Percentiles rank a stretch among this genome's conserved stretches.
Evolutionary conservation across 2,888 invertebrate genomes (phyloP).

Genomic region (Mythimna impura): DNA sequence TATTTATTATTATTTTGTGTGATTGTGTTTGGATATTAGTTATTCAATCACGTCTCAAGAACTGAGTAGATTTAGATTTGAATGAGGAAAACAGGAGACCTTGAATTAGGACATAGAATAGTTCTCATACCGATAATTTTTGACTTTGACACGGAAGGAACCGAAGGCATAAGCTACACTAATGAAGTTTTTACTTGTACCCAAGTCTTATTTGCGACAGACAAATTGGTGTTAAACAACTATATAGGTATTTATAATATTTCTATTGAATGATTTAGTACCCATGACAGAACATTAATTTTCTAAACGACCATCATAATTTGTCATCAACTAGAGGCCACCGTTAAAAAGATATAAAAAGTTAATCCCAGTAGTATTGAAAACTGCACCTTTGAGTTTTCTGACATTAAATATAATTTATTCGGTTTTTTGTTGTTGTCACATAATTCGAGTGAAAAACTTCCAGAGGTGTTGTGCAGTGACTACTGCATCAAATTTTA

Average conservation of each 20-base stretch:
- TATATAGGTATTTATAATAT: not conserved
- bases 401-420: slow-evolving; percentile 48
- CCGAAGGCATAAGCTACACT: not conserved
- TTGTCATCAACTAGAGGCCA: slow-evolving; percentile 46
- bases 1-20: no score
- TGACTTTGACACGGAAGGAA: not conserved
- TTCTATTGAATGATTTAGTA: slow-evolving; percentile 18
- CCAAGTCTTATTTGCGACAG: not conserved
- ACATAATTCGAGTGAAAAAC: slow-evolving; percentile 12
- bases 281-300: slow-evolving; percentile 29
- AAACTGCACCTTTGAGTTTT: slow-evolving; percentile 48
- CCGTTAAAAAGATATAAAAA: slow-evolving; percentile 49
- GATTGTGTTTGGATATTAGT: not conserved
- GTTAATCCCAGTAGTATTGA: slow-evolving; percentile 41
- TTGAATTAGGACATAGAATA: not conserved
- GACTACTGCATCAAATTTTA: not conserved
- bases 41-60: not conserved
- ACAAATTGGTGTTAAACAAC: slow-evolving; percentile 7
- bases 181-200: not conserved
- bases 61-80: not conserved
- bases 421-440: slow-evolving; percentile 24
- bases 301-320: slow-evolving; percentile 39
- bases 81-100: not conserved
- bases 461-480: slow-evolving; percentile 1
- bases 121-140: not conserved